Evolutionary conservation across 2,888 invertebrate genomes (phyloP), one percentile per base, ranked within the genome.

Genomic region (Chloromyia formosa): DNA sequence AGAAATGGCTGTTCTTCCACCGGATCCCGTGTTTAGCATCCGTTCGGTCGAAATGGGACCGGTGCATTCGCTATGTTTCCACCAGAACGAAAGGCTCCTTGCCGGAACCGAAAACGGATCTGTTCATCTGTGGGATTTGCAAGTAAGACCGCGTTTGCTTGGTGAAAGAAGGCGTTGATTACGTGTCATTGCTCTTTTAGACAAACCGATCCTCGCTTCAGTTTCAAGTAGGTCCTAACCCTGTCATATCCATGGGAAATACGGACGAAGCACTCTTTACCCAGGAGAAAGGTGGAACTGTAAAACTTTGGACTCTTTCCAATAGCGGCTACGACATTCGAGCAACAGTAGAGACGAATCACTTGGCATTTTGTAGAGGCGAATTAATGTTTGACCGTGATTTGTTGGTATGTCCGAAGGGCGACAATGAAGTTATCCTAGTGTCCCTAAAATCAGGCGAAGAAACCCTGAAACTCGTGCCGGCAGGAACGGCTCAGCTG

Each of bases 121-220:
- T 81, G 89, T 94, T 79, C 91, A 92, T 84, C 88, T 92, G 82
- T 94, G 93, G 92, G 91, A 94, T 86, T 87, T 94, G 83, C 90
- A 91, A 88, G 93, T 93, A 86, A 83, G 81, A 79, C 75, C 54
- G 71, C 54, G n/a, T 27, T 18, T 12, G 45, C 10, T 18, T 49
- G 18, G 42, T n/a, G 10, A 45, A 10, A n/a, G 45, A 7, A 61
- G 61, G 12, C 40, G 22, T 16, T 73, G 22, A 27, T n/a, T 53
- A 60, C 61, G 58, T 68, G 27, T 75, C 56, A 60, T 56, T 74
- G 49, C 49, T 42, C 23, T 77, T 88, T 88, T 84, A 93, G 93
- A 92, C 90, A 71, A 92, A 92, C 83, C 88, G 93, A 79, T 88
- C 91, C 78, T 88, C 89, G 78, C 87, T 89, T 77, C 90, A 91